Evolutionary conservation across 2,888 invertebrate genomes (phyloP), one percentile per base, ranked within the genome.

Genomic region (Pyrrhosoma nymphula): DNA sequence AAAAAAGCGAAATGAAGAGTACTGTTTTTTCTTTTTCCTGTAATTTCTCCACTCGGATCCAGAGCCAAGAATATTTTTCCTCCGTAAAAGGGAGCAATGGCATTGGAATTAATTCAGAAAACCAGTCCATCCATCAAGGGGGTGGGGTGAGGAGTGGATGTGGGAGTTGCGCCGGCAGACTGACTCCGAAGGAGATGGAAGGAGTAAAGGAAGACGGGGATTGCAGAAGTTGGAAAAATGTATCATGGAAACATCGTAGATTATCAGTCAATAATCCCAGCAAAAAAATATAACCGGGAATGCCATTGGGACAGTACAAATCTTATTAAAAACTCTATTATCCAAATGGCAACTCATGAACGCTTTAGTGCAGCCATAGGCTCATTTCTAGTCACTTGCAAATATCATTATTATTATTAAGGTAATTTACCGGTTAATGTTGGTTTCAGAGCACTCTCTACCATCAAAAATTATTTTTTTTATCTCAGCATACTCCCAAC

Each of bases 71-170:
- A 60, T 91, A n/a, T 91, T 91, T 91, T 63, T 14, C 47, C 75
- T 18, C 39, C 69, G 26, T 63, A 63, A 91, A 91, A 63, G 91
- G 93, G 93, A 93, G 93, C 93, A 69, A 69, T 75, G 75, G 55
- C 93, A 93, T 93, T 93, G 93, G 93, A 93, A 93, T 93, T 93
- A 93, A 93, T 63, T 93, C 93, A 93, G 93, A 47, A 93, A 93
- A 93, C 93, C 69, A 93, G 93, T 93, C 93, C 93, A 75, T 93
- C 93, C 47, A 69, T 93, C 93, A 63, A 47, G 69, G 55, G 39
- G 26, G 39, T 47, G 69, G 75, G 23, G 16, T 35, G 39, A 23
- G 20, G n/a, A 35, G 93, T 26, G 75, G 93, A 26, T 55, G 26
- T 47, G 23, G 93, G 39, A 55, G 26, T 75, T 16, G 47, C 30